Evolutionary conservation across 1,140 invertebrate genomes (phyloP).

Genomic region (Pseudomyrmex flavicornis): DNA sequence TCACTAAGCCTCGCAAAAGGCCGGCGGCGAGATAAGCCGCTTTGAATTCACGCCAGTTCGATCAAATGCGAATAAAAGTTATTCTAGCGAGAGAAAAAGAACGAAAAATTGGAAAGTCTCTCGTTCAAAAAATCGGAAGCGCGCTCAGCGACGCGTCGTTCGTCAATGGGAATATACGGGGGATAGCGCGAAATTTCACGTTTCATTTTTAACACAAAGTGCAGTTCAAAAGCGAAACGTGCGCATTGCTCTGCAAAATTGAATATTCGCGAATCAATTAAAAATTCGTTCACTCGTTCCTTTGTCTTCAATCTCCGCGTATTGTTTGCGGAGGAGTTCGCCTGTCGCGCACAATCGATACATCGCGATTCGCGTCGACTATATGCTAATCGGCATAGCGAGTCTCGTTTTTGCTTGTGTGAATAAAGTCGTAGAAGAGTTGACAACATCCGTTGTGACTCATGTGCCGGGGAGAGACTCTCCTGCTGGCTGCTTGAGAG

Average conservation of each 20-base stretch:
- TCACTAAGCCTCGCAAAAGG: constrained; percentile 51
- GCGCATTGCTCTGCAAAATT: neutral
- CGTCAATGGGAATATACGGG: constrained; percentile 5
- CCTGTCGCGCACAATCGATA: constrained; percentile 20
- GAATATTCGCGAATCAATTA: neutral
- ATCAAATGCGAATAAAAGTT: constrained; percentile 43
- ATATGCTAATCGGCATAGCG: neutral
- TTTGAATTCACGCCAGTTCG: constrained; percentile 21
- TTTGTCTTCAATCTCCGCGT: neutral
- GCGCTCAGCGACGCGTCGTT: neutral
- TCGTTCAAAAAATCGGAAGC: neutral
- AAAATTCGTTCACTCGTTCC: constrained; percentile 25
- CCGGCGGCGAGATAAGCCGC: constrained; percentile 31
- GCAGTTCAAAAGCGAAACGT: neutral
- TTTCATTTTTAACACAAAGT: constrained; percentile 27
- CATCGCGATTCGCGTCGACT: constrained; percentile 1
- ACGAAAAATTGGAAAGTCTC: constrained; percentile 3
- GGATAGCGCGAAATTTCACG: constrained; percentile 33
- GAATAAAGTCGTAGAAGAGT: constrained; percentile 21
- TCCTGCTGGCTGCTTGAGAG: neutral
- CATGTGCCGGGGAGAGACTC: constrained; percentile 48
- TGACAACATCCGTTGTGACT: constrained; percentile 64
- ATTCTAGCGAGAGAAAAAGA: constrained; percentile 24
- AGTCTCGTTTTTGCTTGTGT: neutral
- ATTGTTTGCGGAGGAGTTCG: neutral